Evolutionary conservation across 1,140 invertebrate species (phyloP).

Genomic region (Drosophila micromelanica): DNA sequence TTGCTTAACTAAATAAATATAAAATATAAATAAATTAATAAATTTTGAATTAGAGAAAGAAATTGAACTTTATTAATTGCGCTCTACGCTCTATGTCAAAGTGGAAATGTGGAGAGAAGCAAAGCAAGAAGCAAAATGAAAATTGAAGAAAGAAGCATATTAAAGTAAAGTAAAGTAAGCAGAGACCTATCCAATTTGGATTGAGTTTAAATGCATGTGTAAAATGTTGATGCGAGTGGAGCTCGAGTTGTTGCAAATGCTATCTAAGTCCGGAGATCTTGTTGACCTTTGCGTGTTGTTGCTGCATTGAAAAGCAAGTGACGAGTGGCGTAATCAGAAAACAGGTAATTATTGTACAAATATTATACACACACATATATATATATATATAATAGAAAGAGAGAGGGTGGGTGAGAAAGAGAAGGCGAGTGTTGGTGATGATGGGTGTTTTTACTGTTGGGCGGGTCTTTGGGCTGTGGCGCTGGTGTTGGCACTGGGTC

Average conservation of each 20-base stretch:
- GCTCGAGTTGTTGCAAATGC: constrained; percentile 4
- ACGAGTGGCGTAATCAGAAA: neutral
- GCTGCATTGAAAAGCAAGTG: neutral
- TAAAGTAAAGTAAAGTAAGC: neutral
- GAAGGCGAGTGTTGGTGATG: constrained; percentile 5
- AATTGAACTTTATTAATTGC: too few species aligned
- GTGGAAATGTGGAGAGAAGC: neutral
- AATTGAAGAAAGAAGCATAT: neutral
- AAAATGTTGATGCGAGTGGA: neutral
- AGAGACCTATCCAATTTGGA: too few species aligned
- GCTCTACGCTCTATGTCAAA: too few species aligned
- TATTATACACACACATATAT: too few species aligned
- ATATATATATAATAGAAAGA: neutral
- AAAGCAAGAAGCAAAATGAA: neutral
- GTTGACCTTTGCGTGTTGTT: constrained; percentile 31
- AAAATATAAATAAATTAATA: too few species aligned
- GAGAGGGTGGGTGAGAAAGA: neutral
- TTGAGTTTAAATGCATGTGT: neutral
- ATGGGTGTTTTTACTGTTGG: constrained; percentile 14
- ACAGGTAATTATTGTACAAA: too few species aligned
- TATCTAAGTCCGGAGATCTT: constrained; percentile 17
- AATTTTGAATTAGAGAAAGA: too few species aligned
- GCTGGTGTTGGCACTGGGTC: neutral
- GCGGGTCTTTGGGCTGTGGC: neutral
- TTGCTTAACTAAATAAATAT: too few species aligned